Base-by-base conservation (phyloP, 1,140 invertebrate species). In the Dendrolimus punctatus region DNA sequence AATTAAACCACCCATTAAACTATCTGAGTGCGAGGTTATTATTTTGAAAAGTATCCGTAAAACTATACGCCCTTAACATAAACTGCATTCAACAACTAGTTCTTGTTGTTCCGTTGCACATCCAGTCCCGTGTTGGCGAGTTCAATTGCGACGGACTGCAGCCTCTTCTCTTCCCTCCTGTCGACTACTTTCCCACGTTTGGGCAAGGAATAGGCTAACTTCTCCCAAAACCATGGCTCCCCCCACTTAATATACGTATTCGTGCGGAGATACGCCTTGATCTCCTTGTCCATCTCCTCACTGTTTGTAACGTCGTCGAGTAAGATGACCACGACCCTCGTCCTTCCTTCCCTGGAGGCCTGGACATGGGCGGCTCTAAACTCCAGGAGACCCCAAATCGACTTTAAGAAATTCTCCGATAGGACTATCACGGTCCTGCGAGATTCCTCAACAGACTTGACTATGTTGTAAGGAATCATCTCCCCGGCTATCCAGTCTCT, bases 241-340 rank as follows among this genome's bases (percentile, higher is more conserved):
- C 91, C 93, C 92, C 93, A 95, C 64, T 94, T 90, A 0, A 98
- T 88, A 67, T 96, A 98, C 0, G 96, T 98, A 74, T 96, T 97
- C 67, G 92, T 94, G 8, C 90, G 90, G 0, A 97, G 72, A 65
- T 97, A 96, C 0, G 91, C 88, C 58, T 91, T 90, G 0, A 97
- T 76, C 64, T 97, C 94, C 2, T 91, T 84, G 57, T 95, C 93
- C 46, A 96, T 72, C 40, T 91, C 84, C 0, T 91, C 89, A 4
- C 87, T 85, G 0, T 90, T 83, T 0, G 90, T 90, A 3, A 95
- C 88, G 40, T 96, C 94, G 3, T 92, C 94, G 55, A 93, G 91
- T 0, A 97, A 71, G 36, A 98, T 89, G 0, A 98, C 85, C 46
- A 98, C 93, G 1, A 97, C 88, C 38, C 94, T 86, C 4, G 91